Percentiles rank a stretch among this genome's conserved stretches.
These are phyloP conservation scores for Cepphus grylle DNA, from an alignment of 2,113 vertebrate genomes.

Conservation along the genomic window DNA sequence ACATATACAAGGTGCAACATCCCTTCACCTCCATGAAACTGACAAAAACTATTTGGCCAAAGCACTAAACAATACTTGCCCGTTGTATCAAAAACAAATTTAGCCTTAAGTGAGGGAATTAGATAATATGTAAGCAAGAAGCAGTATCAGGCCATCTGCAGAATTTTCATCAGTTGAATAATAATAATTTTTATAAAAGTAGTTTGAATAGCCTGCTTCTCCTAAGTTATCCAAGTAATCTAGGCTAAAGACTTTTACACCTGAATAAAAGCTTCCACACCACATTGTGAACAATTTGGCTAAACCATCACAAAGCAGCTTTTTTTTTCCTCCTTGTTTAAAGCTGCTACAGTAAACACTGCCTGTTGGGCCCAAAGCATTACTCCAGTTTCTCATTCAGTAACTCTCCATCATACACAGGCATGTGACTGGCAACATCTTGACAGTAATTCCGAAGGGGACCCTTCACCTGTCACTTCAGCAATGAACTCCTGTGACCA, in stretches of 20 bases:
- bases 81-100: neutral
- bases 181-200: neutral
- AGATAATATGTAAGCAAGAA: neutral
- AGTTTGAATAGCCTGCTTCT: neutral
- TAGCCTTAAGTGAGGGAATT: neutral
- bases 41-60: neutral
- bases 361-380: neutral
- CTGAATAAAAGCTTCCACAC: neutral
- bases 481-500: constrained; percentile 97
- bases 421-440: neutral
- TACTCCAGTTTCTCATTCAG: neutral
- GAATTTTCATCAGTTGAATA: neutral
- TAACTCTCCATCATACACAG: neutral
- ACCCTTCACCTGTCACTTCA: constrained; percentile 86
- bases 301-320: neutral
- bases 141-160: neutral
- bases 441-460: neutral
- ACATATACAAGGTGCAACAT: neutral
- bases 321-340: neutral
- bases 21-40: neutral
- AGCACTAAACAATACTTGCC: neutral
- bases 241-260: neutral
- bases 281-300: neutral
- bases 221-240: neutral
- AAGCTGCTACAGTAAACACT: neutral